These are phyloP conservation scores for Aphelenchoides bicaudatus DNA, from an alignment of 2,888 invertebrate species.

Conservation along the genomic window DNA sequence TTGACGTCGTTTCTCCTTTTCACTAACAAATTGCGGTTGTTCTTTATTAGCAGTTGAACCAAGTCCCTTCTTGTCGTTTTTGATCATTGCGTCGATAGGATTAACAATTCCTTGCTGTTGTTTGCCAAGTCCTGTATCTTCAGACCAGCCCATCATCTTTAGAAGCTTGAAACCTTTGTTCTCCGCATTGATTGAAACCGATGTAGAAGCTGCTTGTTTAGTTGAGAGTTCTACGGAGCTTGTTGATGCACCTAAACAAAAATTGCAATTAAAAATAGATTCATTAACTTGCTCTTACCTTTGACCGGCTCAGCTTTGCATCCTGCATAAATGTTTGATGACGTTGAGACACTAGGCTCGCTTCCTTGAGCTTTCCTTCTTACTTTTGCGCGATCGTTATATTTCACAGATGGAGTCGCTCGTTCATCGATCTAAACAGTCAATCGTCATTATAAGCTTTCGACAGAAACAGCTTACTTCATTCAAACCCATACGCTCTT, in stretches of 20 bases:
- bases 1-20: not conserved
- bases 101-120: slow-evolving; percentile 63
- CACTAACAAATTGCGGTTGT: not conserved
- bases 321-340: slow-evolving; percentile 34
- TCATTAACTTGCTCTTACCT: not conserved
- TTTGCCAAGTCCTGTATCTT: slow-evolving; percentile 83
- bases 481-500: not conserved
- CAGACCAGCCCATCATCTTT: slow-evolving; percentile 90
- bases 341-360: slow-evolving; percentile 18
- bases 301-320: slow-evolving; percentile 40
- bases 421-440: not conserved
- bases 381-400: slow-evolving; percentile 35
- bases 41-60: not conserved
- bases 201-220: too few species aligned
- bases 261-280: too few species aligned
- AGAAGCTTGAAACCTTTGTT: slow-evolving; percentile 79
- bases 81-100: slow-evolving; percentile 59
- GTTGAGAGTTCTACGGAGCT: too few species aligned
- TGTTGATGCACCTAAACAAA: too few species aligned
- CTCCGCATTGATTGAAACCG: slow-evolving; percentile 35
- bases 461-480: not conserved
- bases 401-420: slow-evolving; percentile 6
- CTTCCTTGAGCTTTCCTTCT: slow-evolving; percentile 38
- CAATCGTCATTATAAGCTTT: too few species aligned
- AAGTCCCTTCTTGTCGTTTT: slow-evolving; percentile 8